These are phyloP conservation scores for Diglossa cyanea DNA, from an alignment of 2,797 vertebrate species.

Conservation along the genomic window DNA sequence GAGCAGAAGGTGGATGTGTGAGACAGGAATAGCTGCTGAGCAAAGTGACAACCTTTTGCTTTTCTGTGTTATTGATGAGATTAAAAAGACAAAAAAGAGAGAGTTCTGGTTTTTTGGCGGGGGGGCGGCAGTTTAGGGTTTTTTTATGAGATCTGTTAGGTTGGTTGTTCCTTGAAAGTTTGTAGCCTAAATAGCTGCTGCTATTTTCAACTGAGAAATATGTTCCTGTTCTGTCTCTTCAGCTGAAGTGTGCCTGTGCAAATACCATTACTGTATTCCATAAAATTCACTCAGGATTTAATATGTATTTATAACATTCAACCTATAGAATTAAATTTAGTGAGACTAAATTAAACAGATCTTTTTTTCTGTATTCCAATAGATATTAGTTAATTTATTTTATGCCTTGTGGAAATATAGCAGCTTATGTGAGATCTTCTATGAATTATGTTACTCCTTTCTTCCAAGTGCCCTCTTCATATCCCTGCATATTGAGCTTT, in stretches of 20 bases:
- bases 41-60: background rate
- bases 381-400: background rate
- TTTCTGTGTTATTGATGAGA: background rate
- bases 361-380: background rate
- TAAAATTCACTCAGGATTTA: background rate
- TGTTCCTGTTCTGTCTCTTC: background rate
- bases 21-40: background rate
- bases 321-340: background rate
- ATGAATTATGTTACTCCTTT: background rate
- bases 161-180: background rate
- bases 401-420: background rate
- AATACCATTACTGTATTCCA: background rate
- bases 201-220: background rate
- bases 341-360: background rate
- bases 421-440: background rate
- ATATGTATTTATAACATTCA: fast-evolving
- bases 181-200: background rate
- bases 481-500: background rate
- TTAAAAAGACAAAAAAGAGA: background rate
- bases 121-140: fast-evolving
- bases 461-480: background rate
- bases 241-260: background rate
- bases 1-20: background rate
- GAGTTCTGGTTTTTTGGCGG: background rate
- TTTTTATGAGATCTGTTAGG: background rate